Evolutionary conservation across 2,113 vertebrate genomes (phyloP).

Genomic region (Axis porcinus): DNA sequence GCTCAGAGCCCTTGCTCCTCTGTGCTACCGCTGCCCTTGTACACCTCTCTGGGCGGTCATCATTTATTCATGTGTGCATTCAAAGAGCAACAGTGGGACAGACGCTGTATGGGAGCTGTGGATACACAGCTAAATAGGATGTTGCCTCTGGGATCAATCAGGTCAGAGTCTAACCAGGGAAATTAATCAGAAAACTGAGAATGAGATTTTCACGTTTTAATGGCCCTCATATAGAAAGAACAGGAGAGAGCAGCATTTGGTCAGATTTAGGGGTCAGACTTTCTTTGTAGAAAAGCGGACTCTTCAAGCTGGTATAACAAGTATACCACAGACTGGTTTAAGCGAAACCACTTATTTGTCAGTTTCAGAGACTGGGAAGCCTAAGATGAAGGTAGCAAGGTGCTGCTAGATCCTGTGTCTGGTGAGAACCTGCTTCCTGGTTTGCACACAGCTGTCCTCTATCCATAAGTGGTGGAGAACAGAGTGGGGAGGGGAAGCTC

Average conservation of each 20-base stretch:
- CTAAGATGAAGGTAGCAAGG: neutral
- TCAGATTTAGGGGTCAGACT: neutral
- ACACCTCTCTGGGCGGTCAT: rapidly evolving
- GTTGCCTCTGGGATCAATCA: neutral
- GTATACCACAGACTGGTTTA: neutral
- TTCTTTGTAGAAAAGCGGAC: neutral
- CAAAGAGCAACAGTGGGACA: neutral
- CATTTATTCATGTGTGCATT: neutral
- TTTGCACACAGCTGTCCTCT: neutral
- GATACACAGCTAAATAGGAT: neutral
- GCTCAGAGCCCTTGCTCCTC: too few species aligned
- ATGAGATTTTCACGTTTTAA: neutral
- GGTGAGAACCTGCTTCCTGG: neutral
- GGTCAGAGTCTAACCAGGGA: neutral
- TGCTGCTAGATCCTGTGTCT: neutral
- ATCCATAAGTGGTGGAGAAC: too few species aligned
- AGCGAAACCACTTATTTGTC: neutral
- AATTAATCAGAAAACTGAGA: neutral
- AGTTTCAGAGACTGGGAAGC: neutral
- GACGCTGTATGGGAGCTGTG: too few species aligned
- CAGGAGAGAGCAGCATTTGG: neutral
- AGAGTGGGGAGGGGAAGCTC: neutral
- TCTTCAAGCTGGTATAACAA: neutral
- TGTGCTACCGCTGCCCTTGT: rapidly evolving
- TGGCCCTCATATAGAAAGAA: neutral